Base-by-base conservation (phyloP, 2,797 vertebrate species). In the Lepus oiostolus region DNA sequence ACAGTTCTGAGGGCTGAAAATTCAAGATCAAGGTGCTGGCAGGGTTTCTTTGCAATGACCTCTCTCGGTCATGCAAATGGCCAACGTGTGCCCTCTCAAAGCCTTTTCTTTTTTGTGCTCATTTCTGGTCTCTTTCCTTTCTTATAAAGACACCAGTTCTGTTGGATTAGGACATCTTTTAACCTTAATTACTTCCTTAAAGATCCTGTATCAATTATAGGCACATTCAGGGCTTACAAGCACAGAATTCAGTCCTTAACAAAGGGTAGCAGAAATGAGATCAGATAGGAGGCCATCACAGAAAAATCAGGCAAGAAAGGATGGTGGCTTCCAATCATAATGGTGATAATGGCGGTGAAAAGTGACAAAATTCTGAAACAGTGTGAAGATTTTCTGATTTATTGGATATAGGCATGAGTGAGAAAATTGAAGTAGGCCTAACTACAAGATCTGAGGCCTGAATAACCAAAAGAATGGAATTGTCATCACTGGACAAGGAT, bases 361-460 rank as follows among this genome's bases (percentile, higher is more conserved):
- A 76, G 30, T 58, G 14, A 54, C 24, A 50, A 12, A 79, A 62
- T 35, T 63, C 47, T 67, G 30, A 88, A 88, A 52, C 70, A 95
- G 68, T 92, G 70, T 77, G 28, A 87, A 81, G 47, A 79, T 77
- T 77, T 81, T 13, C 17, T 70, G 63, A 88, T 35, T 81, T n/a
- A 68, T 6, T 82, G 12, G 70, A 35, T 47, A 47, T 47, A 47
- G 42, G 42, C 42, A 58, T 58, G 54, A 42, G 13, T 24, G 11
- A 65, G 30, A 88, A 77, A 84, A 63, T 17, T 7, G 19, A 91
- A 24, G 4, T 32, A 75, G 72, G 21, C n/a, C 38, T 68, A 47
- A 52, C 24, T 60, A 2, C 10, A 85, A 32, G 21, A 0, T 47
- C 70, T 91, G 21, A 4, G 26, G 4, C 1, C 7, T 14, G 10